Percentiles rank a stretch among this genome's conserved stretches.
Evolutionary conservation across 2,888 invertebrate genomes (phyloP).

Genomic region (Tiliacea citrago): DNA sequence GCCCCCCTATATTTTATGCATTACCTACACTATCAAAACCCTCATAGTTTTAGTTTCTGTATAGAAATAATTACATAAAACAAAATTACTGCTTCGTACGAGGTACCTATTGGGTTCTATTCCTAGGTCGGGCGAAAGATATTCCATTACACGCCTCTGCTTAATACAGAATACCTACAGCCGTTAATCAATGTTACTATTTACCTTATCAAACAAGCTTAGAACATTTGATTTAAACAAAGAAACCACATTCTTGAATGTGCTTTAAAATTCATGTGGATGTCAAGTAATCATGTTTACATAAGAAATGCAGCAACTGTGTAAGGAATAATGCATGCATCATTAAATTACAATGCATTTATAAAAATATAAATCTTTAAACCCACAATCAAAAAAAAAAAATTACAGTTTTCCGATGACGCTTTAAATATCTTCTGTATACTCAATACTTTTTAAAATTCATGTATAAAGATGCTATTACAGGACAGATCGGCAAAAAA

Average conservation of each 20-base stretch:
- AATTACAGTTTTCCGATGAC: not conserved
- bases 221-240: constrained; percentile 11
- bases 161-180: not conserved
- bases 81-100: not conserved
- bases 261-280: constrained; percentile 17
- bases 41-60: not conserved
- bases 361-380: not conserved
- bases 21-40: not conserved
- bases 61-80: not conserved
- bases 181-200: constrained; percentile 10
- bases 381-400: not conserved
- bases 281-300: constrained; percentile 33
- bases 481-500: not conserved
- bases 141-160: not conserved
- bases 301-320: constrained; percentile 37
- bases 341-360: constrained; percentile 3
- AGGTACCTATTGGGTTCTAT: not conserved
- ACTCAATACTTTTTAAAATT: not conserved
- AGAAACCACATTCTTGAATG: not conserved
- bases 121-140: not conserved
- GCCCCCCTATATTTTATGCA: constrained; percentile 15
- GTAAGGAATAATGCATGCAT: not conserved
- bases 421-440: not conserved
- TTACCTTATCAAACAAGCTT: constrained; percentile 3
- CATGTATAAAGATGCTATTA: not conserved